Conservation (phyloP, 2,113 vertebrate genomes). For the Neofelis nebulosa region DNA sequence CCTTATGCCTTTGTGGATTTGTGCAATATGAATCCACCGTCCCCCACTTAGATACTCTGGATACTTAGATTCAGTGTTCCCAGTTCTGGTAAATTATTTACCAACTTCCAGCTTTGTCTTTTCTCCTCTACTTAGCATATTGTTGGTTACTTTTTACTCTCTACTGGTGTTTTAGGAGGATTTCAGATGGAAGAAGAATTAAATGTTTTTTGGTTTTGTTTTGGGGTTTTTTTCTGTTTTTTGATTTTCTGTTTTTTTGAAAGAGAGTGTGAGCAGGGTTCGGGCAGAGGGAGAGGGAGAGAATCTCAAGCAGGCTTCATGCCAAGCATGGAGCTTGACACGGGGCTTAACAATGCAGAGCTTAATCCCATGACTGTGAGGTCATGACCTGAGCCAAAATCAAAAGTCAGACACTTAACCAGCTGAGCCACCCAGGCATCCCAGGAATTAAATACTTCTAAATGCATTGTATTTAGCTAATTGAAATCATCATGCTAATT, state of each 20-base stretch:
- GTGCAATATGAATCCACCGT: background rate
- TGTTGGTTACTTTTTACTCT: background rate
- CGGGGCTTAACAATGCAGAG: background rate
- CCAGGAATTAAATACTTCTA: background rate
- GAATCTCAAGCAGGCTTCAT: background rate
- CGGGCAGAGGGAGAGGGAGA: background rate
- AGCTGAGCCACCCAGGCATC: background rate
- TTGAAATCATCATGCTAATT: background rate
- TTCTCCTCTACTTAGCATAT: background rate
- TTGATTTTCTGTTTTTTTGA: background rate
- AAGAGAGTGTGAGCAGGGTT: background rate
- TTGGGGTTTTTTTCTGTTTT: background rate
- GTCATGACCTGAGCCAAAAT: background rate
- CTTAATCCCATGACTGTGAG: background rate
- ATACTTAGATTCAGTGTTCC: background rate
- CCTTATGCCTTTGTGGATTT: background rate
- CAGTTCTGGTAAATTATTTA: background rate
- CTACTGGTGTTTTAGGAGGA: background rate
- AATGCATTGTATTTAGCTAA: background rate
- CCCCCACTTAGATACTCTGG: background rate
- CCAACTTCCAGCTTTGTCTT: background rate
- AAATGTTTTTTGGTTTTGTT: background rate
- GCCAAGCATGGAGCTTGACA: background rate
- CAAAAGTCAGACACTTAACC: background rate
- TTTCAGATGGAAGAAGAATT: background rate